Evolutionary conservation across 2,888 invertebrate genomes (phyloP).

Genomic region (Xiphydria camelus): DNA sequence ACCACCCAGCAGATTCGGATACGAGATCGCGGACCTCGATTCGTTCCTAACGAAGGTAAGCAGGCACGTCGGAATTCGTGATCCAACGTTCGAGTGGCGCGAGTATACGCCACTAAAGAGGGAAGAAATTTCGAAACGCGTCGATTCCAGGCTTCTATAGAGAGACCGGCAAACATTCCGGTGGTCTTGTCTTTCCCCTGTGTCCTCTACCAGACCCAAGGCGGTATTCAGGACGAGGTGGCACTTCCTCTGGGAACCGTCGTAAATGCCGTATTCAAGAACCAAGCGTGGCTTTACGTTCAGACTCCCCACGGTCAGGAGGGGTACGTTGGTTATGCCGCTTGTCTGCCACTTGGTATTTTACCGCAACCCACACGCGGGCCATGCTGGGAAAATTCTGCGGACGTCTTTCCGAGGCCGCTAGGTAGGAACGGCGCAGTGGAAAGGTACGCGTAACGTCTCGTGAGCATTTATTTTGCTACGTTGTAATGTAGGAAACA

Average conservation of each 20-base stretch:
- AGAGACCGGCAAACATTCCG: constrained; percentile 82
- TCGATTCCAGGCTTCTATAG: constrained; percentile 70
- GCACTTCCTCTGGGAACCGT: constrained; percentile 79
- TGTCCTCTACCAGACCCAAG: constrained; percentile 74
- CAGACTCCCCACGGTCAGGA: constrained; percentile 85
- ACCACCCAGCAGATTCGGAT: constrained; percentile 65
- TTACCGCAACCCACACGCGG: constrained; percentile 67
- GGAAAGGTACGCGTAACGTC: too few relatives aligned
- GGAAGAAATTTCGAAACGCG: constrained; percentile 1
- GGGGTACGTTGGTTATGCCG: constrained; percentile 77
- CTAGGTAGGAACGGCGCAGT: constrained; percentile 63
- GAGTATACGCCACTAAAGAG: too few relatives aligned
- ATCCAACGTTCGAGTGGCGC: too few relatives aligned
- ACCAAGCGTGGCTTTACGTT: constrained; percentile 81
- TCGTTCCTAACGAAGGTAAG: constrained; percentile 75
- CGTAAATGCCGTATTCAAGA: constrained; percentile 85
- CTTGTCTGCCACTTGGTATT: constrained; percentile 78
- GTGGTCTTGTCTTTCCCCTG: constrained; percentile 78
- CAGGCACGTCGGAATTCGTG: too few relatives aligned
- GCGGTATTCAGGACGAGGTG: constrained; percentile 71
- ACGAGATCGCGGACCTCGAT: constrained; percentile 80
- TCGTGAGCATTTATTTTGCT: not conserved
- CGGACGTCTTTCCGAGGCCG: constrained; percentile 79
- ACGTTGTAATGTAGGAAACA: constrained; percentile 63
- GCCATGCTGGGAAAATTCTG: constrained; percentile 81